phyloP scores from a whole-genome alignment of 2,113 vertebrate genomes.

The Aspidoscelis tigris region DNA sequence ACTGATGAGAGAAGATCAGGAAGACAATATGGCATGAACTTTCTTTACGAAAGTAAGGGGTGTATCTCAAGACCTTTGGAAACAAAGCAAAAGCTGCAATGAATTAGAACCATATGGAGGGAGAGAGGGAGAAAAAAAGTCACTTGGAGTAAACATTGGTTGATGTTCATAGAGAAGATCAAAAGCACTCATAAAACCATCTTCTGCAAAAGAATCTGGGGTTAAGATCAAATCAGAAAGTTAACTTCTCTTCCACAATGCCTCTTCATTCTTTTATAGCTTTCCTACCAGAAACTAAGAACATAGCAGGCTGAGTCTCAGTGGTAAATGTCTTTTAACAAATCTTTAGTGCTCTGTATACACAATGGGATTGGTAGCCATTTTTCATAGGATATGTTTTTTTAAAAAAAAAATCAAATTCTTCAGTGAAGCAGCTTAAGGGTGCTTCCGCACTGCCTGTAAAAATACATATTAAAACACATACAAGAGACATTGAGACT shows the following conservation, averaged over 20 bases:
- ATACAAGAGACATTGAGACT: too few relatives aligned
- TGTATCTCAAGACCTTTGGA: slow-evolving; percentile 58
- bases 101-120: slow-evolving; percentile 66
- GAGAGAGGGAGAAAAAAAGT: slow-evolving; percentile 26
- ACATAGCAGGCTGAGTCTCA: not conserved
- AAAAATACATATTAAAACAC: too few relatives aligned
- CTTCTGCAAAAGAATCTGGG: slow-evolving; percentile 42
- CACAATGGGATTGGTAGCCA: not conserved
- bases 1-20: slow-evolving; percentile 57
- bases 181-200: slow-evolving; percentile 64
- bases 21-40: slow-evolving; percentile 54
- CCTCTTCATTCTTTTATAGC: slow-evolving; percentile 41
- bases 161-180: slow-evolving; percentile 56
- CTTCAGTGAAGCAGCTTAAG: not conserved
- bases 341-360: not conserved
- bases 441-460: too few relatives aligned
- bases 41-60: slow-evolving; percentile 46
- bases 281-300: not conserved
- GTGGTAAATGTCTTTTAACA: not conserved
- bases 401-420: too few relatives aligned
- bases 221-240: slow-evolving; percentile 48
- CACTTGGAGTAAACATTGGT: slow-evolving; percentile 58
- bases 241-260: slow-evolving; percentile 20
- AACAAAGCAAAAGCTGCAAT: slow-evolving; percentile 56
- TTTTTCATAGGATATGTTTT: not conserved